Evolutionary conservation across 2,888 invertebrate genomes (phyloP), one percentile per base, ranked within the genome.

Genomic region (Drosophila paramelanica): DNA sequence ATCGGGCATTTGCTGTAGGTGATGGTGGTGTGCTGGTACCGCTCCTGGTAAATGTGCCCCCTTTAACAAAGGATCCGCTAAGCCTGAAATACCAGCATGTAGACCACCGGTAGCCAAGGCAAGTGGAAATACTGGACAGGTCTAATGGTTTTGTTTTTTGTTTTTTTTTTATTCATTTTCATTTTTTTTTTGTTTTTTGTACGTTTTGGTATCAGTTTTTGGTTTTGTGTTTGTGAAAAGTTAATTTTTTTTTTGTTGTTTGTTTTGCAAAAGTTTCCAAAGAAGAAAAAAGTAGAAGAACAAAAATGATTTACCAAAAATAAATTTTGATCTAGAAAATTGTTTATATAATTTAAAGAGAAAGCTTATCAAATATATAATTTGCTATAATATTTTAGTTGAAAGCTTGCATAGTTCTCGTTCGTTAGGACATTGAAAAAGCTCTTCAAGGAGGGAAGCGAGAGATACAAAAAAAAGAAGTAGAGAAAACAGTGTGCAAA

Each of bases 71-170:
- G 93, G 93, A 92, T 93, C 93, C 91, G 92, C 89, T 88, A 93
- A 90, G 91, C 93, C 92, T 89, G 93, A 92, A 86, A 93, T 90
- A 90, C 93, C 93, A 90, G 92, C 92, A 90, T 93, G 93, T 88
- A 93, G 92, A 90, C 92, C 93, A 91, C 92, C 92, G 85, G 90
- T 77, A 89, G 92, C 92, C 90, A 92, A 90, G 81, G 92, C 92
- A 88, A 93, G 92, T 91, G 93, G 93, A 92, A 92, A 93, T 88
- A 93, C 91, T 91, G 93, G 92, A 89, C 93, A 93, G 89, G 92
- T 92, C 93, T 92, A 91, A 64, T 73, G 56, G 73, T 61, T 45
- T 42, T 56, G 39, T 49, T 50, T 43, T 43, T 61, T 53, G 33
- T 59, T 59, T 49, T 50, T 43, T 46, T 61, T 50, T 33, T 59